Percentiles rank a stretch among this genome's conserved stretches.
phyloP scores from a whole-genome alignment of 2,113 vertebrate species.

The Tursiops truncatus region DNA sequence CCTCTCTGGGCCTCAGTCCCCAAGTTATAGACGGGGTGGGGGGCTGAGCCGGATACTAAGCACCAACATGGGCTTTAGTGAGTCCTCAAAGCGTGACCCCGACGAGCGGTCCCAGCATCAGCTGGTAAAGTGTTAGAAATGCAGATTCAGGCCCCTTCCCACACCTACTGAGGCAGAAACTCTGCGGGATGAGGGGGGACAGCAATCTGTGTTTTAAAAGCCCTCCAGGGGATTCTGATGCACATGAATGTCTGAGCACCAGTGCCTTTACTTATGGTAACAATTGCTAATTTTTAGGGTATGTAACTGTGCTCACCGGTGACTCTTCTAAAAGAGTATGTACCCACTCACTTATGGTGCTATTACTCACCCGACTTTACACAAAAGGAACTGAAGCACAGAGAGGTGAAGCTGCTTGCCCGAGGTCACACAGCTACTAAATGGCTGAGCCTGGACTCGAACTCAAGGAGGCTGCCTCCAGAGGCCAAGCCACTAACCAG shows the following conservation, averaged over 20 bases:
- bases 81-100: background rate
- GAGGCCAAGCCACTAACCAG: background rate
- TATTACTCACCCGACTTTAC: background rate
- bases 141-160: background rate
- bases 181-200: background rate
- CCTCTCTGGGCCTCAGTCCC: background rate
- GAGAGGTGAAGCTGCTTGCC: background rate
- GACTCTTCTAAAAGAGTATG: background rate
- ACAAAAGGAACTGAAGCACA: background rate
- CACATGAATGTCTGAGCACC: background rate
- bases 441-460: background rate
- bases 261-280: background rate
- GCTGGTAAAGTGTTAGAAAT: background rate
- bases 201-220: background rate
- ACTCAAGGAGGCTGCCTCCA: background rate
- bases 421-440: background rate
- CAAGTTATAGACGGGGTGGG: background rate
- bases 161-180: background rate
- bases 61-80: accelerated
- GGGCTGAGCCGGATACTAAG: background rate
- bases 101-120: too few species aligned
- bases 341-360: accelerated
- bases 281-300: background rate
- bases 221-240: background rate
- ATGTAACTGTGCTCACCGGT: background rate